Evolutionary conservation across 2,113 vertebrate genomes (phyloP).

Genomic region (Phalacrocorax brasilianus): DNA sequence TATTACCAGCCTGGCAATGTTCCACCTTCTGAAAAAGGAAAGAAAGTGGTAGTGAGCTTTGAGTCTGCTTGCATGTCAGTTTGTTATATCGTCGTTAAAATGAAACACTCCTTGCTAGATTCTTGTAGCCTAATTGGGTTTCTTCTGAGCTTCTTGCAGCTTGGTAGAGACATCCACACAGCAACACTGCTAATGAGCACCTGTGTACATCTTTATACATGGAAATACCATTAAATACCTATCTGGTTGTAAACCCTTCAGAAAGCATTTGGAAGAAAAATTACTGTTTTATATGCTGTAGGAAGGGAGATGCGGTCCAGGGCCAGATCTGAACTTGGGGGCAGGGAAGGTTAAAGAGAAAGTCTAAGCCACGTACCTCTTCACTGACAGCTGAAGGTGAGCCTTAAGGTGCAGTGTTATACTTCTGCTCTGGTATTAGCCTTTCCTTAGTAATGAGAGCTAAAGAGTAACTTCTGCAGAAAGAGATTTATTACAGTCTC

Average conservation of each 20-base stretch:
- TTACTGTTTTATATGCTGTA: not conserved
- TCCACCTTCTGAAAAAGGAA: constrained; percentile 57
- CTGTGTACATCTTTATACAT: not conserved
- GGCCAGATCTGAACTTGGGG: not conserved
- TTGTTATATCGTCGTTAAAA: not conserved
- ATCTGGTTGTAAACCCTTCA: not conserved
- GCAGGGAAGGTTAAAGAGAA: not conserved
- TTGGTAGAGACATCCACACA: not conserved
- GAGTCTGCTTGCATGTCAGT: not conserved
- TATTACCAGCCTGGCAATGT: constrained; percentile 52
- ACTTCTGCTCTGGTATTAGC: not conserved
- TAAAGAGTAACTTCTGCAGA: not conserved
- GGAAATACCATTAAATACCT: not conserved
- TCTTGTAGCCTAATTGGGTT: not conserved
- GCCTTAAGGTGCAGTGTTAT: not conserved
- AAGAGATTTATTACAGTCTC: not conserved
- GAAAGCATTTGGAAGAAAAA: not conserved
- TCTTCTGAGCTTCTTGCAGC: not conserved
- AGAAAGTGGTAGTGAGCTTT: constrained; percentile 43
- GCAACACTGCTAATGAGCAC: not conserved
- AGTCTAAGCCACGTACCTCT: not conserved
- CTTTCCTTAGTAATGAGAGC: not conserved
- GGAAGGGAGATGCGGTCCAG: not conserved
- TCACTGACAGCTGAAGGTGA: not conserved
- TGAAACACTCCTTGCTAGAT: not conserved